phyloP scores from a whole-genome alignment of 2,797 vertebrate species.

The Brachymystax lenok region DNA sequence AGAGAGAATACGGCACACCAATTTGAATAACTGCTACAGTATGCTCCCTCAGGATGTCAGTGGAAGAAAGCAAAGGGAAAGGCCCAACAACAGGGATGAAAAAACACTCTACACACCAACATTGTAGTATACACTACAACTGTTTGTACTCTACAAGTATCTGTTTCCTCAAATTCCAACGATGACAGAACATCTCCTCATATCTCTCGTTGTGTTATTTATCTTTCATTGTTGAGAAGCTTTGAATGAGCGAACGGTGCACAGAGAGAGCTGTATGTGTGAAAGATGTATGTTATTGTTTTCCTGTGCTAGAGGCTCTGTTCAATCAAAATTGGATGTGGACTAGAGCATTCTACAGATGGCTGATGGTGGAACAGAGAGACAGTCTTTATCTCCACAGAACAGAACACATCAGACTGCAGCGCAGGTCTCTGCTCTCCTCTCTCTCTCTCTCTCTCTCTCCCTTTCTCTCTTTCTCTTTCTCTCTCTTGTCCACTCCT shows the following conservation, averaged over 20 bases:
- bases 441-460: not conserved
- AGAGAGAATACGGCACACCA: not conserved
- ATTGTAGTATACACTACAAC: not conserved
- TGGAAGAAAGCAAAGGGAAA: not conserved
- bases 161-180: not conserved
- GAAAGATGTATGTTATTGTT: conserved; percentile 29
- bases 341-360: conserved; percentile 31
- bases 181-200: not conserved
- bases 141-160: not conserved
- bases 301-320: conserved; percentile 16
- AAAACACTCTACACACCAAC: not conserved
- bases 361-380: conserved; percentile 28
- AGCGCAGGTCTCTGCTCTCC: not conserved
- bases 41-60: not conserved
- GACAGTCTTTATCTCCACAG: conserved; percentile 50
- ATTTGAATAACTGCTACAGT: not conserved
- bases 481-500: not conserved
- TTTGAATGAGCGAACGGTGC: not conserved
- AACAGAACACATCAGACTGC: conserved; percentile 23
- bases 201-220: not conserved
- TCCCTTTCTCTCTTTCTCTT: not conserved
- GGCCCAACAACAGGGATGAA: not conserved
- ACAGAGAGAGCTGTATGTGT: not conserved
- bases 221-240: not conserved
- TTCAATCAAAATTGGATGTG: conserved; percentile 49